These are phyloP conservation scores for Lochmaea crataegi DNA, from an alignment of 2,888 invertebrate species.

Conservation along the genomic window DNA sequence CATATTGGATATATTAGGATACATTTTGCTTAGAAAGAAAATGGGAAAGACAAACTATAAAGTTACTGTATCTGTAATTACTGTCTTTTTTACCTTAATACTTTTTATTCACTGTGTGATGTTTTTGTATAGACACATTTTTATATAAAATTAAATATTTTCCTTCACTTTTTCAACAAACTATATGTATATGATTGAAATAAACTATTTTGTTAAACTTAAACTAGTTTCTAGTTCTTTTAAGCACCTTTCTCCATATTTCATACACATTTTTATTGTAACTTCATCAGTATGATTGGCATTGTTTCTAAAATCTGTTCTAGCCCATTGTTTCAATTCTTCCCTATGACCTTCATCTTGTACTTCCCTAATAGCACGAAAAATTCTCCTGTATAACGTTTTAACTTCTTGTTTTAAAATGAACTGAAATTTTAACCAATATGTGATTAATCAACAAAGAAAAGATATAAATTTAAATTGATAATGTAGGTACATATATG, in stretches of 20 bases:
- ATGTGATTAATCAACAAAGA: constrained; percentile 17
- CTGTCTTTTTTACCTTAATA: constrained; percentile 77
- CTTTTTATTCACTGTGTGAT: constrained; percentile 59
- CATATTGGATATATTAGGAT: constrained; percentile 78
- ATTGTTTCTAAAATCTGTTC: constrained; percentile 79
- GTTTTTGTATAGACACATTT: constrained; percentile 30
- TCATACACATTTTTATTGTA: constrained; percentile 77
- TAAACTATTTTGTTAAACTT: constrained; percentile 68
- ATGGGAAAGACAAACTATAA: constrained; percentile 62
- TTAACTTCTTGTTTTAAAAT: constrained; percentile 83
- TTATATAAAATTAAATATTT: constrained; percentile 15
- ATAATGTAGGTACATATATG: neutral
- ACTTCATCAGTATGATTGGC: constrained; percentile 78
- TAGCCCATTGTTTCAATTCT: constrained; percentile 80
- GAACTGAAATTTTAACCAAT: constrained; percentile 83
- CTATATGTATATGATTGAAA: constrained; percentile 27
- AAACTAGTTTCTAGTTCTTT: constrained; percentile 76
- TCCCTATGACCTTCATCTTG: constrained; percentile 72
- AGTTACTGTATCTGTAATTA: constrained; percentile 72
- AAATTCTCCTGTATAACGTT: constrained; percentile 79
- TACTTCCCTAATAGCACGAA: constrained; percentile 75
- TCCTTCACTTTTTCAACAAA: no score
- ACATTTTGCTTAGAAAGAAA: constrained; percentile 51
- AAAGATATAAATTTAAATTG: neutral
- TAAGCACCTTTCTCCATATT: constrained; percentile 76